Conservation (phyloP, 2,797 vertebrate genomes). For the Otolemur crassicaudatus region DNA sequence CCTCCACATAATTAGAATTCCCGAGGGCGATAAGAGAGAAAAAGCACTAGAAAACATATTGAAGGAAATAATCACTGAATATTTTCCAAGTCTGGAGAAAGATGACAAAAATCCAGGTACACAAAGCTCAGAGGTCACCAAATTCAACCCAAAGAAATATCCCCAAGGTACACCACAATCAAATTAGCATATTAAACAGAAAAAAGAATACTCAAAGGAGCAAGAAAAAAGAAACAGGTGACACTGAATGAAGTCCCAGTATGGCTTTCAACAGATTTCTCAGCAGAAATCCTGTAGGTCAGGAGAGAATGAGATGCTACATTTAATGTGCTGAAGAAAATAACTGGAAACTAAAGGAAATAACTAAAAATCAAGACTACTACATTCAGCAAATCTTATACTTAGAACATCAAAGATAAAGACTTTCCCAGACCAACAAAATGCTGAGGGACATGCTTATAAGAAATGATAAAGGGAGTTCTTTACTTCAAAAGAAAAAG, state of each 20-base stretch:
- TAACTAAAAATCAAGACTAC: background rate
- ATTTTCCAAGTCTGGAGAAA: background rate
- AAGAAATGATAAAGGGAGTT: background rate
- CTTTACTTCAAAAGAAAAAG: background rate
- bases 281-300: background rate
- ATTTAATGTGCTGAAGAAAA: background rate
- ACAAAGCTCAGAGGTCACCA: background rate
- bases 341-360: background rate
- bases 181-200: background rate
- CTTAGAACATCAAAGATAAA: too few relatives aligned
- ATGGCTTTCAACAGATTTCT: background rate
- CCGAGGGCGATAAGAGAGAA: background rate
- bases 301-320: background rate
- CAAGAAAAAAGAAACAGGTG: background rate
- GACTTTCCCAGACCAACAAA: too few relatives aligned
- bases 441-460: background rate
- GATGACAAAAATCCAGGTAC: background rate
- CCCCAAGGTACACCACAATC: background rate
- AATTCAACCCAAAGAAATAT: background rate
- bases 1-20: background rate
- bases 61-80: background rate
- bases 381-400: too few relatives aligned
- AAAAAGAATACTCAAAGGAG: background rate
- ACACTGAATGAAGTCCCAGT: background rate
- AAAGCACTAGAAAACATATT: background rate